Percentiles rank a stretch among this genome's conserved stretches.
Conservation (phyloP, 2,113 vertebrate genomes). For the Chitala chitala region DNA sequence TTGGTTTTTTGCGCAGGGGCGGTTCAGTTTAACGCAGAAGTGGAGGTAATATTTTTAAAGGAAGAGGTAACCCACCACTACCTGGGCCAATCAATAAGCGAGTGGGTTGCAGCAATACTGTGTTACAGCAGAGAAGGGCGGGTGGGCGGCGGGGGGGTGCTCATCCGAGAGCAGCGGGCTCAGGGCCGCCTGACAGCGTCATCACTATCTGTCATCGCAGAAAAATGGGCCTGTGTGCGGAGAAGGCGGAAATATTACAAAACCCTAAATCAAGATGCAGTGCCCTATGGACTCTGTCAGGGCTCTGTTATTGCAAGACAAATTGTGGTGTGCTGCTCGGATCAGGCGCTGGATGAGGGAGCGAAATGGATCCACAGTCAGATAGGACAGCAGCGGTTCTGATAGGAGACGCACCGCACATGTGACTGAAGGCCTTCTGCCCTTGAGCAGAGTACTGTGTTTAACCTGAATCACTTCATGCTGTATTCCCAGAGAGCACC, state of each 20-base stretch:
- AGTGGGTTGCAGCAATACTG: background rate
- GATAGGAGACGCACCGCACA: no score
- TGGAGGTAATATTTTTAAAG: background rate
- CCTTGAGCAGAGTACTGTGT: no score
- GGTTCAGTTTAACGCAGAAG: background rate
- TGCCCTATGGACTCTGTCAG: background rate
- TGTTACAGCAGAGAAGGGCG: background rate
- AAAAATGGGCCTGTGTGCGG: background rate
- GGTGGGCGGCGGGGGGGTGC: background rate
- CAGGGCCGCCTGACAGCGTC: background rate
- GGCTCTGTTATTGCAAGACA: background rate
- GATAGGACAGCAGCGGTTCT: no score
- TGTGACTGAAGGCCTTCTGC: no score
- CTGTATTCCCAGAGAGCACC: no score
- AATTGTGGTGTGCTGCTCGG: background rate
- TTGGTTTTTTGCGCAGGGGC: background rate
- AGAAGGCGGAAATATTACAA: slow-evolving; percentile 4
- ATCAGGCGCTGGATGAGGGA: background rate
- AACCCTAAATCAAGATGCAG: slow-evolving; percentile 5
- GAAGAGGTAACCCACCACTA: background rate
- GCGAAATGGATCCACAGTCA: background rate
- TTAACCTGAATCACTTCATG: no score
- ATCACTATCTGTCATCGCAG: background rate
- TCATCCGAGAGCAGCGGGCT: background rate
- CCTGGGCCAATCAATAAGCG: background rate